A percentile compares a stretch with the other conserved stretches of the same genome.
These are phyloP conservation scores for Oreortyx pictus DNA, from an alignment of 2,797 vertebrate genomes.

Conservation along the genomic window DNA sequence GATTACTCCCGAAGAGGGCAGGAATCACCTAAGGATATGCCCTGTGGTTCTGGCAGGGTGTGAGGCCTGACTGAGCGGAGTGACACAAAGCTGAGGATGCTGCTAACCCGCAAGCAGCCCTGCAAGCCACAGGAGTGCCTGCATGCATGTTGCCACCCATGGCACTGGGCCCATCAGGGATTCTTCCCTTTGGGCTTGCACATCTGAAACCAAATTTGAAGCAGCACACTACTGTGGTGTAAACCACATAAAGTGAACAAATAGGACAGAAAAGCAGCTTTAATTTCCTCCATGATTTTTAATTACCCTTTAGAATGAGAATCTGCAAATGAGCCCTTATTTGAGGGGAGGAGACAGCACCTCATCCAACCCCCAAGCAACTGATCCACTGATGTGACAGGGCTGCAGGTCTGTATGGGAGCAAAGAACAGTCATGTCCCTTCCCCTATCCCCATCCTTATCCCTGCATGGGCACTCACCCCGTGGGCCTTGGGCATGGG, in stretches of 20 bases:
- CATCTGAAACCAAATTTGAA: neutral
- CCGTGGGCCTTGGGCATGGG: neutral
- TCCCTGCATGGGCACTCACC: neutral
- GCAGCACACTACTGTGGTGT: neutral
- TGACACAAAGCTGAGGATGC: fast-evolving
- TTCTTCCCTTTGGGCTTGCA: fast-evolving
- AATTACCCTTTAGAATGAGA: neutral
- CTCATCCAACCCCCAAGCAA: neutral
- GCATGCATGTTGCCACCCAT: fast-evolving
- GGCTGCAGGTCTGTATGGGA: neutral
- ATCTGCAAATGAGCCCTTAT: neutral
- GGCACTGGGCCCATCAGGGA: neutral
- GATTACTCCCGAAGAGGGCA: neutral
- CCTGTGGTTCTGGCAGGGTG: too few relatives aligned
- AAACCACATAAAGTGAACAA: neutral
- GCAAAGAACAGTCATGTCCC: too few relatives aligned
- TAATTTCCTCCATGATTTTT: neutral
- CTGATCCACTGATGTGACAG: neutral
- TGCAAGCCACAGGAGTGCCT: fast-evolving
- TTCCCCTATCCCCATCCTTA: fast-evolving
- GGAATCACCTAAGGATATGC: neutral
- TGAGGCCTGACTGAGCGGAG: fast-evolving
- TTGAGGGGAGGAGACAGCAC: neutral
- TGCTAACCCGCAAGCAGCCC: fast-evolving
- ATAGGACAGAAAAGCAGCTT: neutral